Conservation (phyloP, 2,888 invertebrate genomes). For the Smittia sp. region DNA sequence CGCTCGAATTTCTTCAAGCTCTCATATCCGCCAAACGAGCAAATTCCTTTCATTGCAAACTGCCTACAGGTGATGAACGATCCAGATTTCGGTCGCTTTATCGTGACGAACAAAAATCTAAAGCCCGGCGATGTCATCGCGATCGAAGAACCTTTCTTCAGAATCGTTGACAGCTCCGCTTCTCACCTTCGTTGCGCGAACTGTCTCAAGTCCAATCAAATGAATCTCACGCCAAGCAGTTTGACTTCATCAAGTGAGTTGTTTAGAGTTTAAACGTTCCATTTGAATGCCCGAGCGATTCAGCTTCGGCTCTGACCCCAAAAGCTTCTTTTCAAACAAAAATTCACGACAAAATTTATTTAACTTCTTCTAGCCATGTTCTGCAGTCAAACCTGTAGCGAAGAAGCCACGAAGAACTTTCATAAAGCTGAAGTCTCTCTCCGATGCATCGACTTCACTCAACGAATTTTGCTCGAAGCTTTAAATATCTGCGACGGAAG, state of each 20-base stretch:
- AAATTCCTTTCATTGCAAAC: background rate
- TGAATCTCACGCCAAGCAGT: background rate
- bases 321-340: background rate
- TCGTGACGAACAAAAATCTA: background rate
- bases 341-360: background rate
- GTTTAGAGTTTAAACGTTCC: too few relatives aligned
- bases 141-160: background rate
- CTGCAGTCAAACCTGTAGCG: background rate
- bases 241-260: conserved; percentile 13
- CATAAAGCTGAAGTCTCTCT: background rate
- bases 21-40: background rate
- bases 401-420: background rate
- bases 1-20: background rate
- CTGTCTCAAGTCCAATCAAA: background rate
- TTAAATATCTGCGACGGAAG: background rate
- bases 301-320: too few relatives aligned
- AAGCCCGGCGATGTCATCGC: conserved; percentile 1
- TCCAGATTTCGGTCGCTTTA: background rate
- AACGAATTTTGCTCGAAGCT: background rate
- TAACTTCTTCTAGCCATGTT: conserved; percentile 1
- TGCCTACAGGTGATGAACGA: background rate
- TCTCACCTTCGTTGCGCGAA: background rate
- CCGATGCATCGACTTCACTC: conserved; percentile 6
- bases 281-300: too few relatives aligned
- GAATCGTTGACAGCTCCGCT: background rate